Conservation (phyloP, 2,113 vertebrate genomes). For the Clupea harengus region DNA sequence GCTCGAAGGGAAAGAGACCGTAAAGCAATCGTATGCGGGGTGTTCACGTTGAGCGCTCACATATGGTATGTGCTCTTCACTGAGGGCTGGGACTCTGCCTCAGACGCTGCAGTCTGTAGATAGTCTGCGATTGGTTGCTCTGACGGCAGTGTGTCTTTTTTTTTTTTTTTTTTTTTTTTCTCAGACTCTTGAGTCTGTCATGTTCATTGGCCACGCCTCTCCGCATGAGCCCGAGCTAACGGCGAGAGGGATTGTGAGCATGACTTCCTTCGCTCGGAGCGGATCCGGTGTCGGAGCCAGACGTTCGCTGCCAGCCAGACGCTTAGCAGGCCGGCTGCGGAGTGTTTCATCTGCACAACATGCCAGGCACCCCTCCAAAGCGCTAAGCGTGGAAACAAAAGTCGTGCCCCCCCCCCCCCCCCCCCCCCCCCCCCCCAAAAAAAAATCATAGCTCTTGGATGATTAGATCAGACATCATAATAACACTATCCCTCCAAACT, state of each 20-base stretch:
- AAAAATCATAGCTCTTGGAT: neutral
- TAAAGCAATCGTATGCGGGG: neutral
- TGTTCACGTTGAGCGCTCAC: neutral
- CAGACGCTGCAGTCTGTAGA: conserved; percentile 46
- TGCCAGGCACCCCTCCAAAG: neutral
- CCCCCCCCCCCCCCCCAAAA: no score
- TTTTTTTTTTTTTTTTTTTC: neutral
- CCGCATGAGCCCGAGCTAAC: neutral
- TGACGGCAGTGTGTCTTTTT: neutral
- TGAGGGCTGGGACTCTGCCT: conserved; percentile 32
- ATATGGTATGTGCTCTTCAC: conserved; percentile 38
- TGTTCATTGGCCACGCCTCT: neutral
- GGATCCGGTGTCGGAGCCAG: conserved; percentile 23
- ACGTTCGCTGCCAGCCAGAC: conserved; percentile 2
- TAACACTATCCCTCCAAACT: neutral
- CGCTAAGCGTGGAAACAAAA: neutral
- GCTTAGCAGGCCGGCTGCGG: conserved; percentile 20
- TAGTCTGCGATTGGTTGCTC: neutral
- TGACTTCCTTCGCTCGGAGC: conserved; percentile 33
- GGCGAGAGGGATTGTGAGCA: conserved; percentile 41
- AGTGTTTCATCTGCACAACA: neutral
- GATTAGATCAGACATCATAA: neutral
- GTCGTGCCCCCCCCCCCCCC: neutral
- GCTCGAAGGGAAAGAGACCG: neutral
- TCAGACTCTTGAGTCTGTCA: neutral